Base-by-base conservation (phyloP, 2,797 vertebrate genomes). In the Mormyrus proboscirostris region DNA sequence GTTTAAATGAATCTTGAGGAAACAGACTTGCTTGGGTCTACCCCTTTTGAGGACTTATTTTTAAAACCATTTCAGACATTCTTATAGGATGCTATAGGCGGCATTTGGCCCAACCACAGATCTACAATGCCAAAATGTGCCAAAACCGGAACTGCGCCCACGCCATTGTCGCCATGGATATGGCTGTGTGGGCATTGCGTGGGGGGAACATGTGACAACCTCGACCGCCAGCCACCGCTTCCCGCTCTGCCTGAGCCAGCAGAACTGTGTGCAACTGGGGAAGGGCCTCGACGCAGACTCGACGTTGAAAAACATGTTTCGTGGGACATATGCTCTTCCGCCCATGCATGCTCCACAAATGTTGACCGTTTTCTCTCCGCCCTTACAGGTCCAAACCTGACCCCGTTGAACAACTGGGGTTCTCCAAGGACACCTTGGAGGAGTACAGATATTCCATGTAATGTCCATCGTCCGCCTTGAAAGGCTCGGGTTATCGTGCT, bases 1-100 rank as follows among this genome's bases (percentile, higher is more conserved):
- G 22, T 50, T 49, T 86, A 62, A 50, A 86, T 86, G 25, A 12
- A 16, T 62, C 44, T 57, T 85, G 89, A 89, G 22, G 87, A 38
- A 19, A 19, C 47, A 12, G 83, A 47, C 47, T 57, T 55, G 57
- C 19, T 53, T 49, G 33, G 22, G 49, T 85, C 53, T n/a, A 62
- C 65, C 44, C 10, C 25, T 25, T 38, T 53, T 65, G 84, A 29
- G 82, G 47, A 84, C n/a, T 22, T 83, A 41, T 16, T 22, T 83
- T 49, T 4, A 49, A 49, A 83, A 83, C 38, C n/a, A 83, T 83
- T 25, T 50, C 7, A 82, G 38, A 47, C 38, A 16, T 44, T 49
- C 16, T 44, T 19, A 84, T 50, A 49, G n/a, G 73, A 84, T 2
- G 5, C 19, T 84, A 33, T 33, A 33, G 29, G 29, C 29, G 29